Evolutionary conservation across 2,888 invertebrate species (phyloP).

Genomic region (Cremastinae sp.): DNA sequence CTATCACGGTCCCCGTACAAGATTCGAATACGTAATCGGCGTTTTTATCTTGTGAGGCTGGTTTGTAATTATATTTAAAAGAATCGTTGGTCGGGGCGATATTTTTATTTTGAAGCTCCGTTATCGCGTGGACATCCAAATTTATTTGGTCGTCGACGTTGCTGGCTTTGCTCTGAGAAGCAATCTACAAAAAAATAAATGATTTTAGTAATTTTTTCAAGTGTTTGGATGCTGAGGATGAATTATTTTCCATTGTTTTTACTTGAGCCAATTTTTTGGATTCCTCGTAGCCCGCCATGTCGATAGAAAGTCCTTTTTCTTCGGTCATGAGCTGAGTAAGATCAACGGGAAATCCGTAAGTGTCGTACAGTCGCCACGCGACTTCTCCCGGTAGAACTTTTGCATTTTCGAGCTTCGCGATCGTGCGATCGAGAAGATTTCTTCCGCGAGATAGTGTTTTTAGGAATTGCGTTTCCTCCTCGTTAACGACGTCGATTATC

Average conservation of each 20-base stretch:
- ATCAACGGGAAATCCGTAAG: constrained; percentile 99
- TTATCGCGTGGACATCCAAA: constrained; percentile 97
- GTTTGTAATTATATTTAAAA: constrained; percentile 93
- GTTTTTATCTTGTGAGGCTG: constrained; percentile 84
- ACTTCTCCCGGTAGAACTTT: constrained; percentile 93
- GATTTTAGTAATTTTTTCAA: too few species aligned
- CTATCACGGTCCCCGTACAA: constrained; percentile 89
- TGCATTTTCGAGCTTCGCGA: constrained; percentile 88
- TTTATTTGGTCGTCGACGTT: constrained; percentile 91
- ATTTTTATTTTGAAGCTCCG: constrained; percentile 89
- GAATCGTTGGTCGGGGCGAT: constrained; percentile 93
- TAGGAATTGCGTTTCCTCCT: constrained; percentile 98
- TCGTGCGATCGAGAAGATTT: constrained; percentile 93
- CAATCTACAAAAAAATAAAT: constrained; percentile 80
- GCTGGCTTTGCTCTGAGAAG: constrained; percentile 92
- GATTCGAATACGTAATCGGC: constrained; percentile 89
- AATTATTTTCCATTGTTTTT: too few species aligned
- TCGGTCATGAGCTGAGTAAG: constrained; percentile 98
- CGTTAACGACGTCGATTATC: constrained; percentile 96
- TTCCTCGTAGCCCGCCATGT: constrained; percentile 95
- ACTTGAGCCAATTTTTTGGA: constrained; percentile 93
- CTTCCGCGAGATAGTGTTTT: constrained; percentile 96
- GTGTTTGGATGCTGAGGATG: too few species aligned
- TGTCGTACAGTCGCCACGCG: constrained; percentile 99
- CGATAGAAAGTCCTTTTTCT: constrained; percentile 93